These are phyloP conservation scores for Dilophus febrilis DNA, from an alignment of 2,888 invertebrate species.

Conservation along the genomic window DNA sequence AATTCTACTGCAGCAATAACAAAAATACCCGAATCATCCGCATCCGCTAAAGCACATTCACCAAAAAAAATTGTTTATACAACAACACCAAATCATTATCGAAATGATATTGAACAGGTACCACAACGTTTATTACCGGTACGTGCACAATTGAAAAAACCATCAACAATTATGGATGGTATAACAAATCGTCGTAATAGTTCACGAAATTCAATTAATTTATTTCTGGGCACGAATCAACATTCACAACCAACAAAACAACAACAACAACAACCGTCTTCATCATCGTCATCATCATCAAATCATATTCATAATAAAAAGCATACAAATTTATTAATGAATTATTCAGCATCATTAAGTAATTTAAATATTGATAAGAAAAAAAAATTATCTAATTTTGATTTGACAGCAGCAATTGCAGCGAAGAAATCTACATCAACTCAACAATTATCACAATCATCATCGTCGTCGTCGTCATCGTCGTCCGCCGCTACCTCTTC, in stretches of 20 bases:
- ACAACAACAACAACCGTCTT: neutral
- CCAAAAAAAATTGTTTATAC: slow-evolving; percentile 1
- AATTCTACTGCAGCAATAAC: no score
- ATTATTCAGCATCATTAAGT: no score
- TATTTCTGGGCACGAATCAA: neutral
- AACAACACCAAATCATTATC: slow-evolving; percentile 7
- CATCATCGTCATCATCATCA: slow-evolving; percentile 1
- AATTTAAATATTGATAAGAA: neutral
- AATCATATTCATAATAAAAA: no score
- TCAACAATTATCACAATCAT: no score
- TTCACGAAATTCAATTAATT: neutral
- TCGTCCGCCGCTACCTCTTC: no score
- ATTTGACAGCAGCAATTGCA: no score
- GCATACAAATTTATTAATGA: no score
- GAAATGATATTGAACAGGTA: slow-evolving; percentile 9
- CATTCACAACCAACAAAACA: neutral
- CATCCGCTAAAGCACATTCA: no score
- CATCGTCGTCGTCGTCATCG: no score
- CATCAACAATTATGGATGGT: slow-evolving; percentile 2
- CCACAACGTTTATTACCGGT: slow-evolving; percentile 1
- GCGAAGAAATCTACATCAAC: no score
- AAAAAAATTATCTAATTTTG: no score
- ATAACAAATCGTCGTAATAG: slow-evolving; percentile 4
- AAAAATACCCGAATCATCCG: no score
- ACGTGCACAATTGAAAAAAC: slow-evolving; percentile 4